Evolutionary conservation across 1,140 invertebrate genomes (phyloP).

Genomic region (Caenorhabditis inopinata): DNA sequence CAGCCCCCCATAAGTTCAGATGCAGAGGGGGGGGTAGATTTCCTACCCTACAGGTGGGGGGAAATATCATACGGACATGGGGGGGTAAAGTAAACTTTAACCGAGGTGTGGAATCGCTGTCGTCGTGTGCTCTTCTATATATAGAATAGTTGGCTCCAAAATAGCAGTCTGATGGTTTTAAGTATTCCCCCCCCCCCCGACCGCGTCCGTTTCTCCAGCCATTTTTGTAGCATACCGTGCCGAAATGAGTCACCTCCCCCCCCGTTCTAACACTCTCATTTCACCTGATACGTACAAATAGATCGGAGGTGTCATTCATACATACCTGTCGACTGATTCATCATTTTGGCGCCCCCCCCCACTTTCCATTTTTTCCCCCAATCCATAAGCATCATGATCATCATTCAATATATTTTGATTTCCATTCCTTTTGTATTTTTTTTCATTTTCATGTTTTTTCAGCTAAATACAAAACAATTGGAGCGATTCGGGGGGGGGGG

Average conservation of each 20-base stretch:
- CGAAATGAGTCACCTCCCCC: background rate
- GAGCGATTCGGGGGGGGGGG: background rate
- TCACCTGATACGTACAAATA: conserved; percentile 26
- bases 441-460: background rate
- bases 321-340: conserved; percentile 32
- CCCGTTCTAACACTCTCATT: background rate
- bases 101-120: too few relatives aligned
- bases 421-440: background rate
- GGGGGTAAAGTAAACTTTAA: too few relatives aligned
- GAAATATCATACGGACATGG: too few relatives aligned
- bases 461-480: conserved; percentile 4
- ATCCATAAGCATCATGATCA: background rate
- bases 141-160: background rate
- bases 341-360: background rate
- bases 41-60: too few relatives aligned
- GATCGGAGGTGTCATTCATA: conserved; percentile 17
- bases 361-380: background rate
- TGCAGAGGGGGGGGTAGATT: too few relatives aligned
- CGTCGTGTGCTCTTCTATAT: too few relatives aligned
- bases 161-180: too few relatives aligned
- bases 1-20: too few relatives aligned
- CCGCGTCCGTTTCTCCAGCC: background rate
- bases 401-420: background rate
- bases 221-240: background rate
- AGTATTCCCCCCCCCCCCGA: too few relatives aligned